Base-by-base conservation (phyloP, 2,113 vertebrate species). In the Oostethus manadensis region DNA sequence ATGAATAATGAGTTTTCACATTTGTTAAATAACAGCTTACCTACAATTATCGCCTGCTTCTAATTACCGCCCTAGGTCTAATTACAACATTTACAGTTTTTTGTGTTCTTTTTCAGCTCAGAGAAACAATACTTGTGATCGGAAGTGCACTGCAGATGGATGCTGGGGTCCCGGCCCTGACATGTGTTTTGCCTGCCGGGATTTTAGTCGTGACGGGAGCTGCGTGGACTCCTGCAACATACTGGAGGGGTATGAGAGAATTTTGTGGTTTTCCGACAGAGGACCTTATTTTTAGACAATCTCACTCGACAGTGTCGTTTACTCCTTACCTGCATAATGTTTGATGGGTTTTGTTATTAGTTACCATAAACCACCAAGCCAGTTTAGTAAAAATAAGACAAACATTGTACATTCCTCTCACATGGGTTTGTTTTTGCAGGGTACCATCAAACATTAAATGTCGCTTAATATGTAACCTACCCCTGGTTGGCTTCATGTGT, bases 161-260 rank as follows among this genome's bases (percentile, higher is more conserved):
- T 99, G 97, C 83, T 99, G 97, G 97, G 97, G 96, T 16, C 93
- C 93, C 0, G 93, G 92, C 0, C 88, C 96, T 1, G 81, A 76
- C 70, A 91, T 94, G 83, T 99, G 97, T 64, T 88, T 96, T 51
- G 87, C 84, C 64, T 99, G 97, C 72, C 83, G 55, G 8, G 83
- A 91, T 60, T 91, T 86, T n/a, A 92, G 80, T 65, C 93, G 94
- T 0, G 82, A 85, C 53, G 85, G 76, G 43, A 89, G 90, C 59
- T 99, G 97, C 21, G 92, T 98, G 58, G 86, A 89, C 55, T 89
- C 87, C 65, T 99, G 97, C 82, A 95, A 95, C 73, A 44, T 93
- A 55, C 78, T 92, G 23, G 89, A 94, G 57, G 93, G 95, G 96
- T 99, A 78, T 90, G 88, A 13, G 20, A 59, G 45, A 18, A 64